Percentiles rank a stretch among this genome's conserved stretches.
phyloP scores from a whole-genome alignment of 2,113 vertebrate genomes.

The Oncorhynchus gorbuscha region DNA sequence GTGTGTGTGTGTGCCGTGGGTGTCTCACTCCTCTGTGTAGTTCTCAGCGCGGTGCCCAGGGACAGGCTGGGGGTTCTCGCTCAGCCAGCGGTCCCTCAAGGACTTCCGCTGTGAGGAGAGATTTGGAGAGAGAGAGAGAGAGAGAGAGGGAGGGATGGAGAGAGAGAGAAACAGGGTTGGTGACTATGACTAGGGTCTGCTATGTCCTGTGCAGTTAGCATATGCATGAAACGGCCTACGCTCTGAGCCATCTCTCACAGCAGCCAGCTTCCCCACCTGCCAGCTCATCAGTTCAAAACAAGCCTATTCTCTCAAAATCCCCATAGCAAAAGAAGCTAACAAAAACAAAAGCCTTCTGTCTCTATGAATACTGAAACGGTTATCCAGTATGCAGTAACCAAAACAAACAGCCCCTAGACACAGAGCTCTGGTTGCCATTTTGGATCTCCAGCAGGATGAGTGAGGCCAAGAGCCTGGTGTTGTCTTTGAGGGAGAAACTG shows the following conservation, averaged over 20 bases:
- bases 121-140: too few species aligned
- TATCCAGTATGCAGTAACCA: background rate
- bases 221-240: background rate
- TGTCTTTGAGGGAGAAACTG: too few species aligned
- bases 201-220: constrained; percentile 1
- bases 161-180: background rate
- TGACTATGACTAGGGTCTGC: background rate
- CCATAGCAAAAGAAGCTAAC: constrained; percentile 7
- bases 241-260: background rate
- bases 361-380: background rate
- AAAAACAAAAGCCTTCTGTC: background rate
- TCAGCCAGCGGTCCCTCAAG: constrained; percentile 74
- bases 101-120: constrained; percentile 45
- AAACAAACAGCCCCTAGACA: constrained; percentile 13
- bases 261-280: background rate
- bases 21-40: too few species aligned
- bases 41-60: too few species aligned
- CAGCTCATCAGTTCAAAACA: background rate
- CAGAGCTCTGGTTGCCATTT: constrained; percentile 19
- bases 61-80: constrained; percentile 49
- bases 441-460: constrained; percentile 26
- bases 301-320: background rate
- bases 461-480: background rate
- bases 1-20: background rate
- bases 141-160: too few species aligned